phyloP scores from a whole-genome alignment of 2,113 vertebrate species.

The Hippocampus comes region DNA sequence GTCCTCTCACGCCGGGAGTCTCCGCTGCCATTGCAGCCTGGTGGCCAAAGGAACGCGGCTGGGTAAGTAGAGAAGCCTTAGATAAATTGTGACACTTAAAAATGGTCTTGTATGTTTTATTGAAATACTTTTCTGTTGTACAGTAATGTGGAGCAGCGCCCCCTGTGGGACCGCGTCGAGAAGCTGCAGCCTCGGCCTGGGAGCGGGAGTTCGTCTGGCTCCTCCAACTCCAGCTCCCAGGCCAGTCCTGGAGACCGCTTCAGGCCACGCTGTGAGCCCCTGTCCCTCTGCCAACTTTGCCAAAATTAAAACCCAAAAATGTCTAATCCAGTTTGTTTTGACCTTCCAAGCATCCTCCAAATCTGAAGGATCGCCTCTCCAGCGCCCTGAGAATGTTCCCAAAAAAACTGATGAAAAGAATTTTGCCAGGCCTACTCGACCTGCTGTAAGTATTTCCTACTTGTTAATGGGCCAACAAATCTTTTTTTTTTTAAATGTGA shows the following conservation, averaged over 20 bases:
- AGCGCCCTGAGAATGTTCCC: constrained; percentile 82
- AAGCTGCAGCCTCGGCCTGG: constrained; percentile 89
- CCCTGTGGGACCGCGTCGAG: constrained; percentile 97
- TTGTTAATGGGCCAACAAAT: constrained; percentile 4
- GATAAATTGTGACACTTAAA: not conserved
- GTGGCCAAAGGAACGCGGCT: constrained; percentile 82
- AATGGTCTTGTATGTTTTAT: not conserved
- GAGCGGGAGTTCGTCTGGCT: constrained; percentile 93
- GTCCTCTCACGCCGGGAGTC: constrained; percentile 91
- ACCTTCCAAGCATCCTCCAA: constrained; percentile 84
- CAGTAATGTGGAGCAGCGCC: constrained; percentile 85
- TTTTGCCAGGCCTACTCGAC: constrained; percentile 80
- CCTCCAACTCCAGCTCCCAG: constrained; percentile 87
- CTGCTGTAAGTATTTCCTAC: constrained; percentile 78
- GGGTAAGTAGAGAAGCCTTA: constrained; percentile 64
- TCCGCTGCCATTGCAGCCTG: constrained; percentile 84
- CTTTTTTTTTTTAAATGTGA: not conserved
- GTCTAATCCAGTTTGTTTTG: constrained; percentile 33
- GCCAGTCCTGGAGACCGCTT: constrained; percentile 90
- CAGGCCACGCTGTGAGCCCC: constrained; percentile 86
- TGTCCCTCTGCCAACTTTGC: not conserved
- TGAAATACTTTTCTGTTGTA: not conserved
- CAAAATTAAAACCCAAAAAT: not conserved
- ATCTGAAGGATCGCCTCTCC: constrained; percentile 90
- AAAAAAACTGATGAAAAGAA: constrained; percentile 95